Evolutionary conservation across 2,113 vertebrate species (phyloP), one percentile per base, ranked within the genome.

Genomic region (Uria aalge): DNA sequence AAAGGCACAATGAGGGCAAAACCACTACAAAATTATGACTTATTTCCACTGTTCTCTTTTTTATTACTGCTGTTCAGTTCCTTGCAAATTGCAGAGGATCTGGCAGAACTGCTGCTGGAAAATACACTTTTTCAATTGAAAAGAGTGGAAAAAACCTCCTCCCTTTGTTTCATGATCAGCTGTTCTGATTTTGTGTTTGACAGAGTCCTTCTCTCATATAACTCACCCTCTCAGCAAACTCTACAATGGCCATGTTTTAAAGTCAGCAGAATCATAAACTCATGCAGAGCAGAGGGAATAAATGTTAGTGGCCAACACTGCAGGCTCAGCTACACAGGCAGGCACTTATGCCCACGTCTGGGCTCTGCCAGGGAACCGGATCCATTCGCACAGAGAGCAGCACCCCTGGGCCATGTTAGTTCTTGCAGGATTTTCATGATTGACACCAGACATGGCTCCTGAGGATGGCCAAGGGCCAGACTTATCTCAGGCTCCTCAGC

Each of bases 341-440:
- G 43, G 30, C 6, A 23, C 2, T 27, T 60, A 2, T 1, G 17
- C 5, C 12, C 3, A 1, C 6, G 0, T 32, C 29, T 63, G 36
- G 32, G 29, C 50, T 88, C 53, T 9, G 27, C 4, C 0, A 66
- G 45, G 26, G 4, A 8, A 43, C 30, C 2, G 1, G 10, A 30
- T 66, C 53, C 69, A 22, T 63, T 41, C 0, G 2, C 50, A 66
- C 12, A 63, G 45, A 73, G 10, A 84, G 29, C 15, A 67, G 50
- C 41, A 83, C 32, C 43, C 55, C 38, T 73, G 56, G 15, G n/a
- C 41, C 50, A 15, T 0, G 0, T 52, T 8, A 40, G 27, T 34
- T 32, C 26, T 40, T 45, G 29, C 13, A 57, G 71, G 29, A 32
- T 40, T 47, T 83, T 63, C 20, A 55, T 50, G 18, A 36, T 3